Percentiles rank a stretch among this genome's conserved stretches.
Evolutionary conservation across 1,140 invertebrate species (phyloP).

Genomic region (Micrasema longulum): DNA sequence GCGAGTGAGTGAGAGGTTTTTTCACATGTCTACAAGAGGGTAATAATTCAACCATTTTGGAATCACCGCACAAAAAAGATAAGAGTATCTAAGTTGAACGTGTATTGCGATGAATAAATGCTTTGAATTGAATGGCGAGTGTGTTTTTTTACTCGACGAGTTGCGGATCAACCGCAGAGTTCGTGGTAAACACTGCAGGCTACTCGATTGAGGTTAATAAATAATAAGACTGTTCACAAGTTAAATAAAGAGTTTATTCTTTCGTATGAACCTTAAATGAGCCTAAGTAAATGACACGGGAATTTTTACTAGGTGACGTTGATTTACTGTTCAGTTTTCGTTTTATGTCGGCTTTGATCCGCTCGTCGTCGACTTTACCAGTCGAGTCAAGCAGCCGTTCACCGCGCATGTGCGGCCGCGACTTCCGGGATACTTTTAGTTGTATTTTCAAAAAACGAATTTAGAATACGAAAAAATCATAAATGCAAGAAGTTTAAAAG

Average conservation of each 20-base stretch:
- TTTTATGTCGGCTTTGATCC: conserved; percentile 10
- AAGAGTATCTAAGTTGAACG: no score
- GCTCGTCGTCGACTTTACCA: conserved; percentile 10
- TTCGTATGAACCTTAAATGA: no score
- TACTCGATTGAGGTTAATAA: conserved; percentile 9
- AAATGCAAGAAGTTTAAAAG: conserved; percentile 7
- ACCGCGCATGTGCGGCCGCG: conserved; percentile 41
- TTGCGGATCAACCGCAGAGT: not conserved
- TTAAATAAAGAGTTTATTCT: not conserved
- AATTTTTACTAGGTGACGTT: not conserved
- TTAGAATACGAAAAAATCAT: conserved; percentile 41
- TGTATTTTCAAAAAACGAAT: conserved; percentile 36
- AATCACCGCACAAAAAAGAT: no score
- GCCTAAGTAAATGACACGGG: not conserved
- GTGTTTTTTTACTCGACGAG: not conserved
- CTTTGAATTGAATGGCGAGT: no score
- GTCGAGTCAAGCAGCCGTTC: conserved; percentile 40
- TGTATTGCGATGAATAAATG: no score
- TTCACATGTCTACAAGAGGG: no score
- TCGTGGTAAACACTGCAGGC: conserved; percentile 21
- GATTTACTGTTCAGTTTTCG: conserved; percentile 7
- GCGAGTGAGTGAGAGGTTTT: conserved; percentile 37
- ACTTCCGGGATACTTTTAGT: conserved; percentile 44
- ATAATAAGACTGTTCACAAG: not conserved
- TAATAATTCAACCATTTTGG: no score